Evolutionary conservation across 2,797 vertebrate species (phyloP).

Genomic region (Falco berigora): DNA sequence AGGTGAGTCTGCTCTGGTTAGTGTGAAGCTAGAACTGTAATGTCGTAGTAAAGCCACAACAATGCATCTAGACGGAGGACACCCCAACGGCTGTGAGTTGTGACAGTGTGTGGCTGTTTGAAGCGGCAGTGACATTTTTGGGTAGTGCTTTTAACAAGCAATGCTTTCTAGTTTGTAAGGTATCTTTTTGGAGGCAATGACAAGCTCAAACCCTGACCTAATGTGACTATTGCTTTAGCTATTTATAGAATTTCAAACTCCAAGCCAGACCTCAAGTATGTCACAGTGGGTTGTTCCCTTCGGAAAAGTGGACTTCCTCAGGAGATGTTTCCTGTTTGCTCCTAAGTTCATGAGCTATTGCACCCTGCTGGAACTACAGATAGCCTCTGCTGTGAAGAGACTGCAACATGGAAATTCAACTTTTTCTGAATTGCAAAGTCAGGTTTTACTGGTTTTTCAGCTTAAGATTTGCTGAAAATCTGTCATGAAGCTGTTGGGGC

Average conservation of each 20-base stretch:
- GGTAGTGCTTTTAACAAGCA: neutral
- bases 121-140: neutral
- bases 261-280: neutral
- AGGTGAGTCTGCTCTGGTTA: neutral
- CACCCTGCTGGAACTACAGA: neutral
- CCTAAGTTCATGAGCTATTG: neutral
- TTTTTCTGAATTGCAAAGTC: neutral
- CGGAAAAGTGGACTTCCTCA: neutral
- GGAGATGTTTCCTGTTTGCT: constrained; percentile 42
- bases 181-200: neutral
- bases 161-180: neutral
- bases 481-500: neutral
- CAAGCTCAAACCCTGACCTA: neutral
- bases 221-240: neutral
- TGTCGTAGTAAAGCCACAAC: neutral
- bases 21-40: neutral
- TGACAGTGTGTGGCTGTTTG: neutral
- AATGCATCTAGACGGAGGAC: neutral
- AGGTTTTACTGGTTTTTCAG: neutral
- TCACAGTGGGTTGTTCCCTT: neutral
- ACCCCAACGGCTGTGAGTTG: neutral
- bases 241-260: neutral
- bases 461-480: neutral
- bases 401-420: fast-evolving
- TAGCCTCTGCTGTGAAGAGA: neutral